Base-by-base conservation (phyloP, 2,888 invertebrate genomes). In the Eristalis arbustorum region DNA sequence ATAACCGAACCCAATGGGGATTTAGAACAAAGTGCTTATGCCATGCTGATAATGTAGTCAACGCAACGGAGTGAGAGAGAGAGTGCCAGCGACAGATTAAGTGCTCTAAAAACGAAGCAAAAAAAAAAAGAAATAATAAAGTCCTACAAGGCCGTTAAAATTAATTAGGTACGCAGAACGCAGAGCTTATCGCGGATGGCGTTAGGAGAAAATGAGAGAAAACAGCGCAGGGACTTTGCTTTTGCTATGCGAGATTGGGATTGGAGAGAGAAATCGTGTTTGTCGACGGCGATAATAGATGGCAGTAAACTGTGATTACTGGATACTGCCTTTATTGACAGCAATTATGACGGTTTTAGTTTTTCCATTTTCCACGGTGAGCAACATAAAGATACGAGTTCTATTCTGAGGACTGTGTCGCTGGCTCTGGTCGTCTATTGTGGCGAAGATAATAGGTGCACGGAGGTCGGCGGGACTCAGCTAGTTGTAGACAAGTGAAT, bases 11-110 rank as follows among this genome's bases (percentile, higher is more conserved):
- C 57, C 31, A 22, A 18, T 59, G 23, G 64, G 71, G 57, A 71
- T 59, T 64, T 64, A 10, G 57, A 71, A 25, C 63, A 22, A 28
- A 77, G 77, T 69, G 40, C 62, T 64, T 77, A 71, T 78, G 40
- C 22, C 34, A n/a, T 22, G n/a, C 64, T 64, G 77, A 78, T 71
- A 71, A 64, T 42, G 49, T 8, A 25, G 25, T 49, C 49, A n/a
- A 18, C 49, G 18, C 14, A 25, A 4, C 34, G 3, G 34, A n/a
- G 49, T 1, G 18, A 8, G n/a, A 5, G 42, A 18, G 49, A 18
- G 6, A n/a, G 49, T 5, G 11, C n/a, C 14, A 13, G 2, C 14
- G 3, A 40, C 10, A 40, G 69, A 77, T 69, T 77, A 69, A 56
- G 42, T 56, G 61, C 49, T 68, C 62, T 23, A 49, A n/a, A 42